These are phyloP conservation scores for Mesembrinibis cayennensis DNA, from an alignment of 2,113 vertebrate species.

Conservation along the genomic window DNA sequence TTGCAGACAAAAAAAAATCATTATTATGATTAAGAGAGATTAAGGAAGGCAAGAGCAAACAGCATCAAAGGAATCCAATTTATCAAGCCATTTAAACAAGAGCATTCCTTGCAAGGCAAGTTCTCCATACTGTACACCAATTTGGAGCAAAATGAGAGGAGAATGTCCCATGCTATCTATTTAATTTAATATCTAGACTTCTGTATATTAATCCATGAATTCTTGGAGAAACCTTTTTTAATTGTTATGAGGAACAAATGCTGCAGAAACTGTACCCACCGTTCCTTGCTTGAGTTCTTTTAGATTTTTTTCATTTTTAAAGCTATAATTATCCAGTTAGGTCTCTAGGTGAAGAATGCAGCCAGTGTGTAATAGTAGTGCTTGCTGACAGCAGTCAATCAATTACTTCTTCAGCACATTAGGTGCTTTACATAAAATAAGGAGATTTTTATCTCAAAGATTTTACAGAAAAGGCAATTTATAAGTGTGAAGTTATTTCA, in stretches of 20 bases:
- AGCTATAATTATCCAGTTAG: neutral
- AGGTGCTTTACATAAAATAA: neutral
- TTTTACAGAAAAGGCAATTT: neutral
- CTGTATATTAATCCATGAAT: neutral
- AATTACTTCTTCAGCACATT: neutral
- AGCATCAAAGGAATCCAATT: conserved; percentile 38
- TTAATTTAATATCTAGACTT: neutral
- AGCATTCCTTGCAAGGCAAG: neutral
- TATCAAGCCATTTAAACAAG: conserved; percentile 16
- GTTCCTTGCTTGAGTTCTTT: neutral
- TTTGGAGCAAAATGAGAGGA: neutral
- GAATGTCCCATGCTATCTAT: neutral
- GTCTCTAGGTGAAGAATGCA: neutral
- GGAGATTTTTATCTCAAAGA: neutral
- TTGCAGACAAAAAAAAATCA: neutral
- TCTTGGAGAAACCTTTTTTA: neutral
- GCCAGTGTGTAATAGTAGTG: neutral
- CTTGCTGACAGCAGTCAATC: neutral
- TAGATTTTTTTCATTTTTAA: neutral
- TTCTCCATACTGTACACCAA: neutral
- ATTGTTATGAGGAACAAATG: neutral
- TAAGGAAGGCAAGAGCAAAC: conserved; percentile 44
- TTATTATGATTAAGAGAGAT: conserved; percentile 53
- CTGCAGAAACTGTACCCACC: neutral
- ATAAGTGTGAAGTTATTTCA: neutral